Percentiles rank a stretch among this genome's conserved stretches.
phyloP scores from a whole-genome alignment of 2,888 invertebrate genomes.

The Sinhomidia bicolor region DNA sequence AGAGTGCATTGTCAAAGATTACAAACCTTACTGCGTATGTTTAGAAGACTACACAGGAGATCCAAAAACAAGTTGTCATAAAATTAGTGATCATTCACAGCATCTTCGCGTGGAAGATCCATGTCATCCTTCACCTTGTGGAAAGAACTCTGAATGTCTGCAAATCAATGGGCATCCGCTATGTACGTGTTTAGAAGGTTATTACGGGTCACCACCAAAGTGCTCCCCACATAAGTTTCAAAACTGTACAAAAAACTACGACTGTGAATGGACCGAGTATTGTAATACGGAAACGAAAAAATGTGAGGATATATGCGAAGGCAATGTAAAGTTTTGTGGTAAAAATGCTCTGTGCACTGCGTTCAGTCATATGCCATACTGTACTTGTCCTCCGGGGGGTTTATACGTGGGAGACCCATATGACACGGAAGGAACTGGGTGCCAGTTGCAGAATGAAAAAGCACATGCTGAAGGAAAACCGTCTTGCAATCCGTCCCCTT shows the following conservation, averaged over 20 bases:
- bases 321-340: constrained; percentile 85
- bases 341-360: constrained; percentile 86
- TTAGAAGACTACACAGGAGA: constrained; percentile 77
- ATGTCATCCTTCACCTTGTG: constrained; percentile 87
- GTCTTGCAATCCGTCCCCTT: constrained; percentile 54
- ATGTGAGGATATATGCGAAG: constrained; percentile 86
- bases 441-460: constrained; percentile 52
- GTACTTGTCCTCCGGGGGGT: constrained; percentile 59
- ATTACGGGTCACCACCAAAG: constrained; percentile 79
- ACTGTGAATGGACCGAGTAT: constrained; percentile 85
- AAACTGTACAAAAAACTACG: constrained; percentile 82
- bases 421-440: constrained; percentile 45
- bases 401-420: constrained; percentile 64
- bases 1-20: constrained; percentile 75
- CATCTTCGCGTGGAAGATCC: constrained; percentile 82
- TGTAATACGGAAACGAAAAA: constrained; percentile 86
- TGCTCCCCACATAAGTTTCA: constrained; percentile 77
- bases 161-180: constrained; percentile 80
- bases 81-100: constrained; percentile 63
- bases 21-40: constrained; percentile 76
- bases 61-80: constrained; percentile 60
- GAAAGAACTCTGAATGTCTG: constrained; percentile 81
- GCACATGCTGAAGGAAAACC: constrained; percentile 50
- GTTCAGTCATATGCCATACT: constrained; percentile 75
- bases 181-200: constrained; percentile 81